Evolutionary conservation across 2,888 invertebrate genomes (phyloP).

Genomic region (Bellardia pandia): DNA sequence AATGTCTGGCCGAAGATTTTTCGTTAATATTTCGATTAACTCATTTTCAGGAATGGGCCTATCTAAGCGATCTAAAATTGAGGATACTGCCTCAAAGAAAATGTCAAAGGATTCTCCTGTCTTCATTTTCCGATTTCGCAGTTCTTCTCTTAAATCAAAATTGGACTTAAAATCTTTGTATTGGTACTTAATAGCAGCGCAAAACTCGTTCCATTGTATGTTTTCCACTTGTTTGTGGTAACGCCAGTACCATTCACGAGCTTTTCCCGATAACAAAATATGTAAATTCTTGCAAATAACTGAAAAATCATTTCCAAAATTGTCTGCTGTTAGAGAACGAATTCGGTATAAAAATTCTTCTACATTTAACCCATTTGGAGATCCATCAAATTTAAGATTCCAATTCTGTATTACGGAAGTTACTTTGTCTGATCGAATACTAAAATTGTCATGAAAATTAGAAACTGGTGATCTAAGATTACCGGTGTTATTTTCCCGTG

Average conservation of each 20-base stretch:
- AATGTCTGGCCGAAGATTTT: conserved; percentile 22
- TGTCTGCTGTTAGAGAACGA: conserved; percentile 12
- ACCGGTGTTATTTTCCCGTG: not conserved
- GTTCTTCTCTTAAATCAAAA: conserved; percentile 28
- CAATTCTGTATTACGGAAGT: conserved; percentile 40
- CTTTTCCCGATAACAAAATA: conserved; percentile 5
- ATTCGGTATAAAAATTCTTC: conserved; percentile 46
- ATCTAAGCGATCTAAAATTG: conserved; percentile 19
- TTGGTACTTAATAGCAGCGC: conserved; percentile 11
- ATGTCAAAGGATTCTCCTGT: conserved; percentile 24
- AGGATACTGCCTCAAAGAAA: conserved; percentile 28
- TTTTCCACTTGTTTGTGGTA: conserved; percentile 41
- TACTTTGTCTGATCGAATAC: conserved; percentile 6
- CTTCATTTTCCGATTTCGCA: conserved; percentile 17
- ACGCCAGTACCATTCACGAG: conserved; percentile 45
- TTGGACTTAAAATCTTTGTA: conserved; percentile 39
- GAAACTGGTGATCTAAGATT: not conserved
- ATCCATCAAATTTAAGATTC: conserved; percentile 37
- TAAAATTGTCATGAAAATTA: not conserved
- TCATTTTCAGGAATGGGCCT: conserved; percentile 8
- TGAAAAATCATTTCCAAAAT: conserved; percentile 31
- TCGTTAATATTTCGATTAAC: conserved; percentile 9
- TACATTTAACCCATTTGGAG: conserved; percentile 5
- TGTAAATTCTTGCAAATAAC: too few species aligned
- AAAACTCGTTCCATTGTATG: conserved; percentile 39